A percentile compares a stretch with the other conserved stretches of the same genome.
These are phyloP conservation scores for Drosophila carrolli DNA, from an alignment of 1,140 invertebrate species.

Conservation along the genomic window DNA sequence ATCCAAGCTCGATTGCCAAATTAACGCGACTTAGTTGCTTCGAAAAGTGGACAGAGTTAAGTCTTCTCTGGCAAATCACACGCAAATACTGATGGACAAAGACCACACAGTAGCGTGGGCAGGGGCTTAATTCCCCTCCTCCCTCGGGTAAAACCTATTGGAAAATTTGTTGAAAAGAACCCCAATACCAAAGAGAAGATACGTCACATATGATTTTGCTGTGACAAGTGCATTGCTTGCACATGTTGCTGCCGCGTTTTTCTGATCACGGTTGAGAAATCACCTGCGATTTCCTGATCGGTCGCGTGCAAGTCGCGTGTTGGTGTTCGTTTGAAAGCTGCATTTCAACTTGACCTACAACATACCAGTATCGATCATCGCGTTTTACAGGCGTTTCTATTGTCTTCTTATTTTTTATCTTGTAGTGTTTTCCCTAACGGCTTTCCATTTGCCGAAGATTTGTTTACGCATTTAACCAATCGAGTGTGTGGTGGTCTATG, in stretches of 20 bases:
- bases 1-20: conserved; percentile 58
- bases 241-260: conserved; percentile 6
- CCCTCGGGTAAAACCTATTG: too few species aligned
- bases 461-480: conserved; percentile 33
- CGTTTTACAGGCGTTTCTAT: conserved; percentile 11
- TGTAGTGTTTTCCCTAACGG: conserved; percentile 30
- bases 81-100: conserved; percentile 4
- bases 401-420: conserved; percentile 15
- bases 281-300: conserved; percentile 38
- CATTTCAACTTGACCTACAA: conserved; percentile 80
- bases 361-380: conserved; percentile 13
- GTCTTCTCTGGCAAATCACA: conserved; percentile 32
- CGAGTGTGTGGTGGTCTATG: conserved; percentile 31
- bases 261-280: conserved; percentile 42
- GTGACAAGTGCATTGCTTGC: conserved; percentile 14
- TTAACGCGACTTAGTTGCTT: conserved; percentile 67
- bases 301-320: conserved; percentile 57
- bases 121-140: too few species aligned
- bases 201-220: conserved; percentile 27
- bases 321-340: conserved; percentile 40
- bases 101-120: not conserved
- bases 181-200: too few species aligned
- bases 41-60: conserved; percentile 42
- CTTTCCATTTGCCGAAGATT: conserved; percentile 63
- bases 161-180: too few species aligned